Conservation (phyloP, 2,113 vertebrate genomes). For the Syngnathus typhle region DNA sequence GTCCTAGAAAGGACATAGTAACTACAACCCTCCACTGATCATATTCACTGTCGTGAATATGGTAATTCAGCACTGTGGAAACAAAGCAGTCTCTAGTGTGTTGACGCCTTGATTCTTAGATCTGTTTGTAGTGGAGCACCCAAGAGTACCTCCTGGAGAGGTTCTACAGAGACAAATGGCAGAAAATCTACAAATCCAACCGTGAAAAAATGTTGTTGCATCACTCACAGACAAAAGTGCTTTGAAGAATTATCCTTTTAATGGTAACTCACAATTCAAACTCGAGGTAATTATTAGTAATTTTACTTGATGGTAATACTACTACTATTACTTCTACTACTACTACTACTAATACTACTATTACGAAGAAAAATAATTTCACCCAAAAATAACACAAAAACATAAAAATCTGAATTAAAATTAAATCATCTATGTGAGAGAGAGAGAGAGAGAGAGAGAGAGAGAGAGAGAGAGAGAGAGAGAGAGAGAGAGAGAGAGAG, state of each 20-base stretch:
- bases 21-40: background rate
- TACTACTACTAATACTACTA: too few relatives aligned
- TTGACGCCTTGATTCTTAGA: background rate
- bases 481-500: background rate
- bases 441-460: constrained; percentile 11
- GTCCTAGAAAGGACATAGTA: background rate
- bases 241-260: too few relatives aligned
- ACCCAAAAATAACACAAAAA: too few relatives aligned
- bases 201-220: background rate
- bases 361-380: too few relatives aligned
- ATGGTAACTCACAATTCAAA: too few relatives aligned
- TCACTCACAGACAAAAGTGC: background rate
- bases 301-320: too few relatives aligned
- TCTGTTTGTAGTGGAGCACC: background rate
- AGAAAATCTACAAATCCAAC: background rate
- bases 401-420: too few relatives aligned
- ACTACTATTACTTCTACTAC: too few relatives aligned
- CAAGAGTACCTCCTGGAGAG: background rate
- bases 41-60: background rate
- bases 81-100: background rate
- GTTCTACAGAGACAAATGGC: background rate
- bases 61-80: background rate
- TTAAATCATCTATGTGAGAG: background rate
- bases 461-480: constrained; percentile 7
- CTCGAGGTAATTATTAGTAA: too few relatives aligned